Evolutionary conservation across 2,113 vertebrate species (phyloP).

Genomic region (Phycodurus eques): DNA sequence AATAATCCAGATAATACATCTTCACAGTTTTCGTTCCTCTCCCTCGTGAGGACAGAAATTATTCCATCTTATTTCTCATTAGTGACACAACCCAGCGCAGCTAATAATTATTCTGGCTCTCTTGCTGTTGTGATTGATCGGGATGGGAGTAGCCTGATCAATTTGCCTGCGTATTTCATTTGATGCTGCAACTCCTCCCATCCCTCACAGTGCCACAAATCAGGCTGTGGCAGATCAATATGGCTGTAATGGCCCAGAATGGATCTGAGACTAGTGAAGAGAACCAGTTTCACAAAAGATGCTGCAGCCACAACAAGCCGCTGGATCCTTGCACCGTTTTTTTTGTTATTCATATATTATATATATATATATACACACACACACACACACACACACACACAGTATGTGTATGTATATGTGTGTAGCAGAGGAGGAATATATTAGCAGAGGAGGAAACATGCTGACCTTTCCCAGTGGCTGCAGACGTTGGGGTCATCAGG

Average conservation of each 20-base stretch:
- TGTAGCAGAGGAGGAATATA: no score
- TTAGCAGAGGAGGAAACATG: neutral
- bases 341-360: neutral
- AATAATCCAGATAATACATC: constrained; percentile 68
- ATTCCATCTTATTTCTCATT: constrained; percentile 73
- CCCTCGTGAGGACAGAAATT: constrained; percentile 57
- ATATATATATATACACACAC: no score
- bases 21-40: constrained; percentile 58
- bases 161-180: constrained; percentile 91
- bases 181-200: constrained; percentile 77
- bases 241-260: constrained; percentile 40
- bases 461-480: constrained; percentile 99
- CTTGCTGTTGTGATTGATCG: constrained; percentile 69
- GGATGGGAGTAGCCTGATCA: constrained; percentile 75
- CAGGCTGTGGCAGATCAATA: constrained; percentile 53
- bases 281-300: constrained; percentile 24
- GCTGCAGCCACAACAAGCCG: constrained; percentile 18
- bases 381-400: no score
- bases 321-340: neutral
- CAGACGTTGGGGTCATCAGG: constrained; percentile 98
- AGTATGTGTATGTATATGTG: no score
- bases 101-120: constrained; percentile 74
- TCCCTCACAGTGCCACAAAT: constrained; percentile 52
- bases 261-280: constrained; percentile 46
- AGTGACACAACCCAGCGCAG: constrained; percentile 67